These are phyloP conservation scores for Peribatodes rhomboidaria DNA, from an alignment of 2,888 invertebrate species.

Conservation along the genomic window DNA sequence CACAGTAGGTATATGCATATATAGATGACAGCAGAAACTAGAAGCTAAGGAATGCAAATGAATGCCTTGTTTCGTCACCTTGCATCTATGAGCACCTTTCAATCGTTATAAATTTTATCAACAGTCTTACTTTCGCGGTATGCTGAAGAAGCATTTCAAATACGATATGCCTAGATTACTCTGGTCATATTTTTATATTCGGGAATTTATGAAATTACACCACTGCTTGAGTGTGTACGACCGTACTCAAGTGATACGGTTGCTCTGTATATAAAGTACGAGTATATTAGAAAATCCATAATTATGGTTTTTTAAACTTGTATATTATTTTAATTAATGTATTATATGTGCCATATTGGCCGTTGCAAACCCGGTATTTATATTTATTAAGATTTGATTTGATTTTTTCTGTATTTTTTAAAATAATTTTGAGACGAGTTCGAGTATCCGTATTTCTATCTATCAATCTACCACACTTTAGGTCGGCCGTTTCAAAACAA, in stretches of 20 bases:
- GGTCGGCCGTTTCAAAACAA: too few relatives aligned
- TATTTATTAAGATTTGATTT: too few relatives aligned
- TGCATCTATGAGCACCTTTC: conserved; percentile 3
- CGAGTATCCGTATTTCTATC: too few relatives aligned
- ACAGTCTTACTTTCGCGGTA: conserved; percentile 18
- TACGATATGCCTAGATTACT: background rate
- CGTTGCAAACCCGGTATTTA: too few relatives aligned
- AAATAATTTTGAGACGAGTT: too few relatives aligned
- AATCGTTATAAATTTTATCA: conserved; percentile 7
- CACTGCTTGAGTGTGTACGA: background rate
- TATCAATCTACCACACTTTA: too few relatives aligned
- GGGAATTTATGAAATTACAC: background rate
- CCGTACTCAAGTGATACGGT: background rate
- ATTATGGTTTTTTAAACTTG: too few relatives aligned
- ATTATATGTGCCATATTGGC: too few relatives aligned
- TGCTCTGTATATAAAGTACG: background rate
- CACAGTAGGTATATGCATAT: too few relatives aligned
- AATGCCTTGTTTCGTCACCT: conserved; percentile 44
- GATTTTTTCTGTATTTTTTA: too few relatives aligned
- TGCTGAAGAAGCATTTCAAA: background rate
- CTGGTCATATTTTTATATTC: background rate
- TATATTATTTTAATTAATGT: too few relatives aligned
- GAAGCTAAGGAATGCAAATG: conserved; percentile 37
- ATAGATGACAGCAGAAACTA: too few relatives aligned
- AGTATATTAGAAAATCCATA: background rate